Base-by-base conservation (phyloP, 2,113 vertebrate genomes). In the Terrapene triunguis region DNA sequence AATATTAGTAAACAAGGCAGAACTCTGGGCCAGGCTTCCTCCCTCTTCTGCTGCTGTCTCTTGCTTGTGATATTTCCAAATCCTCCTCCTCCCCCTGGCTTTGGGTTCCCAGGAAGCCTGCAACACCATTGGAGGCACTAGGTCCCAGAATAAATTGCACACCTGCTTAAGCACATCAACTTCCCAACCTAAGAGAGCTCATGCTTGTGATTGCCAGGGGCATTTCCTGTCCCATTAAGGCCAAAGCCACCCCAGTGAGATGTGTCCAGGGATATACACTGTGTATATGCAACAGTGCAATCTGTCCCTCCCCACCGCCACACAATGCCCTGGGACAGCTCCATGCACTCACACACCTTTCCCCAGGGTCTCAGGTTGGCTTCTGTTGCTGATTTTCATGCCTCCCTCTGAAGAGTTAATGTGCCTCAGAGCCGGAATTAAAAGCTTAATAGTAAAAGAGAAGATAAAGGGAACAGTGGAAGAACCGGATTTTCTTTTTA, bases 401-500 rank as follows among this genome's bases (percentile, higher is more conserved):
- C 82, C 54, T 96, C 48, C 82, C 86, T 80, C 78, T 93, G 17
- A 87, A 82, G 88, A 53, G 1, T 1, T 78, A 78, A 78, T 47
- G 48, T 82, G 90, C 57, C 94, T 93, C 82, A 94, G 80, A 53
- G 76, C 95, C 51, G 82, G 80, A 96, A 89, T 42, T 53, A 79
- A 89, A 82, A 82, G 95, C 95, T 95, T 21, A 55, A 95, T 78
- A 51, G 87, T 51, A 29, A 89, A 76, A 85, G 93, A 24, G 65
- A 72, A 5, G 3, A 78, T 65, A 47, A 86, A 94, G 83, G 87
- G 59, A 95, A 74, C 90, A 89, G 87, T 97, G 95, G 96, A 95
- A 97, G 90, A 97, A 97, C 93, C 65, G 94, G 97, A 95, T 97
- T 97, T 94, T 93, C 96, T 93, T 95, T 96, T 93, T 96, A 96